phyloP scores from a whole-genome alignment of 2,888 invertebrate species.

The Drosophila lacicola region DNA sequence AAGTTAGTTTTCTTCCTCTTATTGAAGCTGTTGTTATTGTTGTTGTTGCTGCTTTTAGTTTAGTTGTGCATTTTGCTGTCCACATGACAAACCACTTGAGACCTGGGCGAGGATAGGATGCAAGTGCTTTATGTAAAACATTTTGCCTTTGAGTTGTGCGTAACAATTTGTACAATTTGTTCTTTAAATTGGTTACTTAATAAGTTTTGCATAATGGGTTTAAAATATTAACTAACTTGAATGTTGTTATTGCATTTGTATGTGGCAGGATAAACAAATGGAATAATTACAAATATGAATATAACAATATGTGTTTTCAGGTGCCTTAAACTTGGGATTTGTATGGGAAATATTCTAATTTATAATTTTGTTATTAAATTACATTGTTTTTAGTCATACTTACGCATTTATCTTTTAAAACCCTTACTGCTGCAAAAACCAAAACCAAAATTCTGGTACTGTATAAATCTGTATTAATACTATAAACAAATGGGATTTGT shows the following conservation, averaged over 20 bases:
- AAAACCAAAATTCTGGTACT: too few species aligned
- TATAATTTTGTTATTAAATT: too few species aligned
- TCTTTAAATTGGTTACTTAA: constrained; percentile 22
- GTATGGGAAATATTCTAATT: too few species aligned
- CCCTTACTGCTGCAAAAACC: too few species aligned
- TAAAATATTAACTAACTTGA: neutral
- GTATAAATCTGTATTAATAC: too few species aligned
- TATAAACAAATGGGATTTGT: too few species aligned
- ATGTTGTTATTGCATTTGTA: neutral
- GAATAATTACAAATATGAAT: too few species aligned
- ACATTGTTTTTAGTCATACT: too few species aligned
- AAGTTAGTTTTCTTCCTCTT: constrained; percentile 23
- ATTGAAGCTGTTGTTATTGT: constrained; percentile 1
- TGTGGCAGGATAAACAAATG: neutral
- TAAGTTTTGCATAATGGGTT: neutral
- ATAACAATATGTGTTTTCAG: too few species aligned
- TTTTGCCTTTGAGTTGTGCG: constrained; percentile 29
- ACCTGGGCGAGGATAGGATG: neutral
- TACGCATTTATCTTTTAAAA: too few species aligned
- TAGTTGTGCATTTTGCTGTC: constrained; percentile 42
- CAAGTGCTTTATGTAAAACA: constrained; percentile 37
- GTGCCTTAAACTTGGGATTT: too few species aligned
- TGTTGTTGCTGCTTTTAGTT: constrained; percentile 14
- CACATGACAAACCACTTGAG: constrained; percentile 32
- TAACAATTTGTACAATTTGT: constrained; percentile 66